Evolutionary conservation across 2,888 invertebrate genomes (phyloP).

Genomic region (Pseudococcus jackbeardsleyi): DNA sequence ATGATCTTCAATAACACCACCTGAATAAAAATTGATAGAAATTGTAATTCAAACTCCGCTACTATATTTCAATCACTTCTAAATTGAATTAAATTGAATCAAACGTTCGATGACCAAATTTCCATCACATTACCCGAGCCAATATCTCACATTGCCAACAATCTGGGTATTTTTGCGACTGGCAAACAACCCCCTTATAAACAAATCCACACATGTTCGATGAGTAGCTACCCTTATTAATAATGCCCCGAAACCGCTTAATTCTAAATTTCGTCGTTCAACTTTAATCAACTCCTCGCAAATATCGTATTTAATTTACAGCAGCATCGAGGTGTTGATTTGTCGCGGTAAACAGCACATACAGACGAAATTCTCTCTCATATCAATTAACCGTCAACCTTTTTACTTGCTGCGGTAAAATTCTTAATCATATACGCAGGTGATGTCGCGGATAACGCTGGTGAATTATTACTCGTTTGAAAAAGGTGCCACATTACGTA

Average conservation of each 20-base stretch:
- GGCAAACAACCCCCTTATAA: background rate
- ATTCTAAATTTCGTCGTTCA: slow-evolving; percentile 17
- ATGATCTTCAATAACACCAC: too few relatives aligned
- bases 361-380: background rate
- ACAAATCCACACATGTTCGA: background rate
- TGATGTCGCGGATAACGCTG: background rate
- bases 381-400: slow-evolving; percentile 27
- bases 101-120: background rate
- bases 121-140: background rate
- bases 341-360: background rate
- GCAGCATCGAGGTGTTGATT: slow-evolving; percentile 4
- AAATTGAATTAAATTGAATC: background rate
- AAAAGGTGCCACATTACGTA: background rate
- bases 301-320: slow-evolving; percentile 25
- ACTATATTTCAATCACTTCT: background rate
- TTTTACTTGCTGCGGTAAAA: slow-evolving; percentile 1
- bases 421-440: slow-evolving; percentile 35
- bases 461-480: background rate
- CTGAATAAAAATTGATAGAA: background rate
- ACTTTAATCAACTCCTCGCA: slow-evolving; percentile 20
- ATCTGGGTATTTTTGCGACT: background rate
- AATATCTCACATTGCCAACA: background rate
- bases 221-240: slow-evolving; percentile 33
- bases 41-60: background rate
- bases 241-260: slow-evolving; percentile 3